Evolutionary conservation across 1,140 invertebrate genomes (phyloP).

Genomic region (Pseudomyrmex dendroicus): DNA sequence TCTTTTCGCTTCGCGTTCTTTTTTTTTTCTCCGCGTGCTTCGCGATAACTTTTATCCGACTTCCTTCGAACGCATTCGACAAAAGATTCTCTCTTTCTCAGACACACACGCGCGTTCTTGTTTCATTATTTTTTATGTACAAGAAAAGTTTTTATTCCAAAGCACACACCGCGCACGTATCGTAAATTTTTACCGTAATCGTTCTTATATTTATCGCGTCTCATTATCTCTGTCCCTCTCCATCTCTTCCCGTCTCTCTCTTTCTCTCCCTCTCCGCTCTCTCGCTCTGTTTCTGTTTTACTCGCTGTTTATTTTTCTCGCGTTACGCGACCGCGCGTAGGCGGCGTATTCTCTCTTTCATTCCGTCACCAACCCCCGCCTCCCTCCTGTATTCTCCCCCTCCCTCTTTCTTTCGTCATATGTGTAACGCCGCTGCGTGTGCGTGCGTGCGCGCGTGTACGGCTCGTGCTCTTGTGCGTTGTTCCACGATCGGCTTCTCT

Average conservation of each 20-base stretch:
- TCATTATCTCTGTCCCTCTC: constrained; percentile 17
- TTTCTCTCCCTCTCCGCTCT: constrained; percentile 19
- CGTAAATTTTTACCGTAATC: constrained; percentile 2
- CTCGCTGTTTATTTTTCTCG: constrained; percentile 55
- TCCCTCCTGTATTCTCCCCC: constrained; percentile 18
- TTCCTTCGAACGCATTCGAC: background rate
- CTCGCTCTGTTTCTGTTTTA: constrained; percentile 53
- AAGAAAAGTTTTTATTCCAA: constrained; percentile 9
- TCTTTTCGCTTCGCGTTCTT: too few species aligned
- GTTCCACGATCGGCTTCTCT: constrained; percentile 42
- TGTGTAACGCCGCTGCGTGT: background rate
- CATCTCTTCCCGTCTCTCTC: background rate
- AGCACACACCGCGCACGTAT: background rate
- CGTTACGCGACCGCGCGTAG: constrained; percentile 56
- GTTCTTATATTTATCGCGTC: constrained; percentile 7
- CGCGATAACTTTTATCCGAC: too few species aligned
- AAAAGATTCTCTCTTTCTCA: background rate
- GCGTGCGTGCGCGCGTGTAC: background rate
- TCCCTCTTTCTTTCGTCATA: background rate
- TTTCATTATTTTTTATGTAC: too few species aligned
- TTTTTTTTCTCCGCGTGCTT: too few species aligned
- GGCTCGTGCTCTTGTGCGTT: background rate
- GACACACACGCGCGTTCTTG: too few species aligned
- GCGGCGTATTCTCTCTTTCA: constrained; percentile 43
- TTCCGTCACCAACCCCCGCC: background rate